A percentile compares a stretch with the other conserved stretches of the same genome.
These are phyloP conservation scores for Pseudomugil gertrudae DNA, from an alignment of 2,797 vertebrate species.

Conservation along the genomic window DNA sequence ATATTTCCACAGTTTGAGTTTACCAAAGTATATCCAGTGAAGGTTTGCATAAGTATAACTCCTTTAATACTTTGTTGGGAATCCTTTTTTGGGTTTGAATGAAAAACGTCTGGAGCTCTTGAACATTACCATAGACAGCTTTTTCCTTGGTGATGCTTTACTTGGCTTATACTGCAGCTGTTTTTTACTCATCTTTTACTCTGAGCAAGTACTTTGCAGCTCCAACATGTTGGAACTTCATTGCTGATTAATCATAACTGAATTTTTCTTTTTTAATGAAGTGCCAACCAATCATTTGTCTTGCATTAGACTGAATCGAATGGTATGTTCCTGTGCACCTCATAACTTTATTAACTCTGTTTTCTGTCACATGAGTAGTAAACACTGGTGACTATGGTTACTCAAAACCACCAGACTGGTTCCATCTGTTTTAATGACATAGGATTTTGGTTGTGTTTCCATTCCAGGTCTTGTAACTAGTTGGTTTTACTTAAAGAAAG, in stretches of 20 bases:
- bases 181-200: background rate
- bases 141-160: background rate
- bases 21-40: too few relatives aligned
- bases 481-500: too few relatives aligned
- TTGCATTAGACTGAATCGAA: background rate
- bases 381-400: too few relatives aligned
- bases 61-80: background rate
- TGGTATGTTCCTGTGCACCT: background rate
- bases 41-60: background rate
- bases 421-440: too few relatives aligned
- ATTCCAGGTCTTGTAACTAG: too few relatives aligned
- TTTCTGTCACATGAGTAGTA: too few relatives aligned
- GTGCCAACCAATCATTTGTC: background rate
- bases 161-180: background rate
- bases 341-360: background rate
- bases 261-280: background rate
- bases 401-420: too few relatives aligned
- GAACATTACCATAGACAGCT: background rate
- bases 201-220: constrained; percentile 2
- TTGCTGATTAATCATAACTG: background rate
- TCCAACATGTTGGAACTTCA: background rate
- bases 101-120: background rate
- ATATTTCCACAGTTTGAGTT: background rate
- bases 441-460: too few relatives aligned
- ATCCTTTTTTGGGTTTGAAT: background rate